A percentile compares a stretch with the other conserved stretches of the same genome.
phyloP scores from a whole-genome alignment of 2,888 invertebrate genomes.

The Sabatieria punctata region DNA sequence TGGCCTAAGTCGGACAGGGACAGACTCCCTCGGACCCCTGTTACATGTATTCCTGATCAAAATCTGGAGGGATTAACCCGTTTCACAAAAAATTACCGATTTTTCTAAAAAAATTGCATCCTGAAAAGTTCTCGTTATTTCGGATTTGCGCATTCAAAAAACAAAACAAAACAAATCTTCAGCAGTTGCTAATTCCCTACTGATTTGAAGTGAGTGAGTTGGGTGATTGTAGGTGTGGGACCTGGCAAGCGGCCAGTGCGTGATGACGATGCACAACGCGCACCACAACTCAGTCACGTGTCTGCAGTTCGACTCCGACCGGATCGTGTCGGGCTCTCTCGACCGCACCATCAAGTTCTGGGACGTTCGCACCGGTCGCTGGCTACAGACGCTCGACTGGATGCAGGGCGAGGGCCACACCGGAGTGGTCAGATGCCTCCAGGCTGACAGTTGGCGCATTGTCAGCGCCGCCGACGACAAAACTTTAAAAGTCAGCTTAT shows the following conservation, averaged over 20 bases:
- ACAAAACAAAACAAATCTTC: too few relatives aligned
- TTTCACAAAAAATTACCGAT: too few relatives aligned
- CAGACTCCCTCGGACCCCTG: too few relatives aligned
- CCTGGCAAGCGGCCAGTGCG: slow-evolving; percentile 32
- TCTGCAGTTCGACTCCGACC: slow-evolving; percentile 36
- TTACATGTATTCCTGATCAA: too few relatives aligned
- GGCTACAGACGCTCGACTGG: slow-evolving; percentile 40
- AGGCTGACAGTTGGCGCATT: slow-evolving; percentile 40
- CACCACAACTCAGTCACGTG: slow-evolving; percentile 41
- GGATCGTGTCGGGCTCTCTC: slow-evolving; percentile 39
- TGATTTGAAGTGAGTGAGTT: too few relatives aligned
- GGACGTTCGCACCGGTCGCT: slow-evolving; percentile 35
- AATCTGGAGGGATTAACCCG: too few relatives aligned
- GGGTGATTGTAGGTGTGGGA: slow-evolving; percentile 34
- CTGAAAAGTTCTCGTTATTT: neutral
- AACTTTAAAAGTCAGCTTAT: slow-evolving; percentile 37
- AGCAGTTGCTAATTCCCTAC: too few relatives aligned
- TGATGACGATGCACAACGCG: slow-evolving; percentile 35
- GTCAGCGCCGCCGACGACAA: slow-evolving; percentile 42
- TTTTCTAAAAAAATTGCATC: too few relatives aligned
- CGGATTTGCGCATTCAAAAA: neutral
- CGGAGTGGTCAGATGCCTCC: slow-evolving; percentile 39
- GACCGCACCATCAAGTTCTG: slow-evolving; percentile 40
- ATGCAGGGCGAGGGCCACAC: slow-evolving; percentile 42
- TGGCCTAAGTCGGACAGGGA: too few relatives aligned